phyloP scores from a whole-genome alignment of 2,888 invertebrate genomes.

The Alloplasta piceator region DNA sequence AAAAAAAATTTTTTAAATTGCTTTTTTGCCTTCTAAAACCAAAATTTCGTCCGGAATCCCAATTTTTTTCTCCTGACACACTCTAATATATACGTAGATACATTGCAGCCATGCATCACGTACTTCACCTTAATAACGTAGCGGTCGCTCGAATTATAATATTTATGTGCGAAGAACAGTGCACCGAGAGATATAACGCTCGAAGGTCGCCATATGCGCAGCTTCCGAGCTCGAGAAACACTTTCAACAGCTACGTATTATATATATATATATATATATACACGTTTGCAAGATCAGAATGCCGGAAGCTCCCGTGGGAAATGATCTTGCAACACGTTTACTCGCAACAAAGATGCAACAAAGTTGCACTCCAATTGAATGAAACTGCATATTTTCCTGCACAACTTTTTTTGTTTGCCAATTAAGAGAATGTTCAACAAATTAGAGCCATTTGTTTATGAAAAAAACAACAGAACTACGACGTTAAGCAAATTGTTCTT shows the following conservation, averaged over 20 bases:
- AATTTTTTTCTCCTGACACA: no score
- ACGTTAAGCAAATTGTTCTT: no score
- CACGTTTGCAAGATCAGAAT: not conserved
- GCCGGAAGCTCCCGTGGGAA: constrained; percentile 55
- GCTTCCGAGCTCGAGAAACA: constrained; percentile 39
- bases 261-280: not conserved
- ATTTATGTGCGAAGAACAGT: constrained; percentile 37
- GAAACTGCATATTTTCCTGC: constrained; percentile 11
- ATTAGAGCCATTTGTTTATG: no score
- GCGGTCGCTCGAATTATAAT: constrained; percentile 44
- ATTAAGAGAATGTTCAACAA: constrained; percentile 9
- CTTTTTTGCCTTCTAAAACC: no score
- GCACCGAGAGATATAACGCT: constrained; percentile 17
- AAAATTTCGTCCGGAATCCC: no score
- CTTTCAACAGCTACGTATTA: not conserved
- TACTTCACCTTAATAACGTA: constrained; percentile 23
- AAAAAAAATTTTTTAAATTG: no score
- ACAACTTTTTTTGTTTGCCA: not conserved
- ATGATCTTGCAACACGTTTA: constrained; percentile 30
- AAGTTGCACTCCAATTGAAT: constrained; percentile 19
- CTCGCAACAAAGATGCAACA: constrained; percentile 20
- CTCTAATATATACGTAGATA: no score
- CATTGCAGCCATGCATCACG: not conserved
- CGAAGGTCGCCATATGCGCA: constrained; percentile 31
- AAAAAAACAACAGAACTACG: no score